Conservation (phyloP, 2,797 vertebrate genomes). For the Pteronotus mesoamericanus region DNA sequence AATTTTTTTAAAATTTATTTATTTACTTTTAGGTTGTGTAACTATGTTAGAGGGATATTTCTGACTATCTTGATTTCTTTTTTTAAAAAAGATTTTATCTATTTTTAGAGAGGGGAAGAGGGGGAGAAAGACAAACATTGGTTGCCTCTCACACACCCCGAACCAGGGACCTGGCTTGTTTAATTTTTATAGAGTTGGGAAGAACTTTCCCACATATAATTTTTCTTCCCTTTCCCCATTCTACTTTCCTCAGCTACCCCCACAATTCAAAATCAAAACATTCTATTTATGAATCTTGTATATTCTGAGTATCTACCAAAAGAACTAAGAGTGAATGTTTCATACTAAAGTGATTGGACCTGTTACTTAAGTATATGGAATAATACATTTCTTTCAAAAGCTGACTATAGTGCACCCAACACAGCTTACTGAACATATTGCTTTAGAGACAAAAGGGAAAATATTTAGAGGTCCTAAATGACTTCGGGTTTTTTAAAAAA, state of each 20-base stretch:
- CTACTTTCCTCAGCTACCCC: background rate
- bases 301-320: background rate
- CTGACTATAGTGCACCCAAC: background rate
- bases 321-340: constrained; percentile 1
- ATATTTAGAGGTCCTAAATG: background rate
- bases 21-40: too few species aligned
- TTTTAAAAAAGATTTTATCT: too few species aligned
- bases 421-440: background rate
- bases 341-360: background rate
- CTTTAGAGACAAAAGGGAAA: background rate
- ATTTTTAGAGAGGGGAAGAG: background rate
- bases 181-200: background rate
- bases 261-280: background rate
- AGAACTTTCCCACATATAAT: background rate
- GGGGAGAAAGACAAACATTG: background rate
- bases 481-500: background rate
- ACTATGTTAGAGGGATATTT: too few species aligned
- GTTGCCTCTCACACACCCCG: background rate
- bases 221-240: background rate
- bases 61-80: too few species aligned
- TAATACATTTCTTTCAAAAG: background rate
- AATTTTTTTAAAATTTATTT: background rate
- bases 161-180: background rate
- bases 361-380: background rate
- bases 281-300: background rate